phyloP scores from a whole-genome alignment of 2,888 invertebrate genomes.

The Ferrisia virgata region DNA sequence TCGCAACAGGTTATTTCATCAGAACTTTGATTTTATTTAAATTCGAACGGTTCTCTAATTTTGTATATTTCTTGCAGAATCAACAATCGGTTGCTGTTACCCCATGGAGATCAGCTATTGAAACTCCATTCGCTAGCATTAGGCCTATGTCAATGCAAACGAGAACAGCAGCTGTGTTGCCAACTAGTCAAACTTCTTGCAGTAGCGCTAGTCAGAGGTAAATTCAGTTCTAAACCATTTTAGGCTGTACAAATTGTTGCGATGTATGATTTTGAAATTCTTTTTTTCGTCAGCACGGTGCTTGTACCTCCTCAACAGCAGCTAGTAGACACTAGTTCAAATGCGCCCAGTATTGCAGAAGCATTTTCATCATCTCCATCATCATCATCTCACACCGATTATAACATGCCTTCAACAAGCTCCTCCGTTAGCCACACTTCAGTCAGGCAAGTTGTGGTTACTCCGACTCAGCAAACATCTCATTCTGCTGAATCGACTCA shows the following conservation, averaged over 20 bases:
- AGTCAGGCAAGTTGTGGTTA: constrained; percentile 39
- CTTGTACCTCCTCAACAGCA: constrained; percentile 49
- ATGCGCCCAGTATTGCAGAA: constrained; percentile 54
- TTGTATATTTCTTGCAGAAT: constrained; percentile 46
- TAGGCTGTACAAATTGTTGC: background rate
- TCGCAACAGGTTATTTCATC: constrained; percentile 49
- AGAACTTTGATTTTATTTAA: background rate
- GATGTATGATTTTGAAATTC: too few relatives aligned
- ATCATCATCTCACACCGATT: constrained; percentile 74
- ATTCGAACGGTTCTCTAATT: background rate
- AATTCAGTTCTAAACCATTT: background rate
- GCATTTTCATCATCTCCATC: constrained; percentile 65
- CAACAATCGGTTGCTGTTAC: constrained; percentile 60
- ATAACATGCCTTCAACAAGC: constrained; percentile 54
- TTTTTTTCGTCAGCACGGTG: constrained; percentile 31
- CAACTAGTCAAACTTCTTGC: constrained; percentile 58
- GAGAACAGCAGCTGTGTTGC: constrained; percentile 73
- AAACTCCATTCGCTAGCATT: constrained; percentile 87
- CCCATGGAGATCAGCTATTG: constrained; percentile 64
- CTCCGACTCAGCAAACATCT: constrained; percentile 48
- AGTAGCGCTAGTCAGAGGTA: constrained; percentile 50
- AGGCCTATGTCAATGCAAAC: constrained; percentile 79
- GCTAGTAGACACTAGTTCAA: constrained; percentile 53
- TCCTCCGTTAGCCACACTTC: constrained; percentile 59
- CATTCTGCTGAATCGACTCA: constrained; percentile 58